Evolutionary conservation across 2,888 invertebrate genomes (phyloP), one percentile per base, ranked within the genome.

Genomic region (Hypolimnas misippus): DNA sequence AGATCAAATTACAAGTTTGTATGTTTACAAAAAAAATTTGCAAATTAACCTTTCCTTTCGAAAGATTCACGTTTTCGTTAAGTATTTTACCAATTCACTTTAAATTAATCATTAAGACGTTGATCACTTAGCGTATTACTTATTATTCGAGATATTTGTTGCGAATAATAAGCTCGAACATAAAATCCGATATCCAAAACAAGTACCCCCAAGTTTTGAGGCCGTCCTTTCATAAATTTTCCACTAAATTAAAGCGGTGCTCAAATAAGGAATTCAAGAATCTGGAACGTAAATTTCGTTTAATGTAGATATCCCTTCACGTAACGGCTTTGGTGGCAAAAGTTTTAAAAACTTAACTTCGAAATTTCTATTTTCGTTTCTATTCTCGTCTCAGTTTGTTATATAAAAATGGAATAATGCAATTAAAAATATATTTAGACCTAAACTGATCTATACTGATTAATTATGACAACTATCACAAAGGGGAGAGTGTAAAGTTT

Each of bases 261-360:
- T 10, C 10, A 42, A 38, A 21, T n/a, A 56, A 55, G 19, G 29
- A 53, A 62, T 57, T 50, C 40, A 55, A 25, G 33, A 52, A 59
- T 44, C 53, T 53, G 44, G 25, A 16, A 59, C 44, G 53, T 35
- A 52, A 59, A 35, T 53, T 46, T 46, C 52, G 10, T 59, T 59
- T 44, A 59, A 59, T 52, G 59, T 53, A 53, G 52, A 52, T 52
- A 59, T 53, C 52, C 25, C 16, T 44, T 59, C 21, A 53, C 35
- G 16, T 44, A 44, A 59, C 21, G 52, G 35, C 42, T 25, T 59
- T 44, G 31, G 52, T 59, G 44, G 44, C 19, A n/a, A 40, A 59
- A 53, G 44, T 59, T 59, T 46, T 33, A 59, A 59, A 59, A 44
- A 52, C 16, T 17, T 16, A n/a, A 31, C 33, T 46, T 59, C 16